These are phyloP conservation scores for Drosophila oshimai DNA, from an alignment of 1,140 invertebrate genomes.

Conservation along the genomic window DNA sequence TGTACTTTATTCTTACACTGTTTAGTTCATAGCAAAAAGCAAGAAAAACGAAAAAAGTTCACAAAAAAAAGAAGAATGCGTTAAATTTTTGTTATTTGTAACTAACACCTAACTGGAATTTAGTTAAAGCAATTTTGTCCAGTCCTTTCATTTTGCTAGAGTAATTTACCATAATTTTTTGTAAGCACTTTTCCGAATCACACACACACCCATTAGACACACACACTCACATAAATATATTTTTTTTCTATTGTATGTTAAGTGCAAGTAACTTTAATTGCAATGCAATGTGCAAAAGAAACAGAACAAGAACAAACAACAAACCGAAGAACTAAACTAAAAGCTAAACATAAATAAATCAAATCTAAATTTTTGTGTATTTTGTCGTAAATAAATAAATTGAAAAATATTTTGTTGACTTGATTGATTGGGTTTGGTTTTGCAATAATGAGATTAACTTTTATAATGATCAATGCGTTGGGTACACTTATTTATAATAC, in stretches of 20 bases:
- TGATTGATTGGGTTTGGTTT: neutral
- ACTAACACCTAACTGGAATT: conserved; percentile 46
- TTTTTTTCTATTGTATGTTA: conserved; percentile 73
- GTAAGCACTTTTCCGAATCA: conserved; percentile 17
- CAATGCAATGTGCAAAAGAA: conserved; percentile 31
- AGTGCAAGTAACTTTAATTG: conserved; percentile 60
- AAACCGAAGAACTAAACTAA: conserved; percentile 51
- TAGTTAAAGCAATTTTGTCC: conserved; percentile 66
- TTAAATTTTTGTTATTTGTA: conserved; percentile 12
- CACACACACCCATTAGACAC: conserved; percentile 24
- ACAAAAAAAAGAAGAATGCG: neutral
- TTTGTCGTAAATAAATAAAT: conserved; percentile 80
- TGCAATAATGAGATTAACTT: neutral
- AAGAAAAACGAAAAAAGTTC: conserved; percentile 9
- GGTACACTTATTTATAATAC: too few species aligned
- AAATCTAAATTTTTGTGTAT: conserved; percentile 76
- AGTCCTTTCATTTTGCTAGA: conserved; percentile 44
- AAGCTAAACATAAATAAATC: conserved; percentile 65
- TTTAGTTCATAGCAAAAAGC: conserved; percentile 52
- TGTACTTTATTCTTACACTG: conserved; percentile 19
- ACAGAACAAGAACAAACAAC: conserved; percentile 28
- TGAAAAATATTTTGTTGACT: conserved; percentile 17
- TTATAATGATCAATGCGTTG: too few species aligned
- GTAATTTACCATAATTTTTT: conserved; percentile 39
- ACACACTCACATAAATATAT: conserved; percentile 22